Base-by-base conservation (phyloP, 1,140 invertebrate genomes). In the Drosophila pachea region DNA sequence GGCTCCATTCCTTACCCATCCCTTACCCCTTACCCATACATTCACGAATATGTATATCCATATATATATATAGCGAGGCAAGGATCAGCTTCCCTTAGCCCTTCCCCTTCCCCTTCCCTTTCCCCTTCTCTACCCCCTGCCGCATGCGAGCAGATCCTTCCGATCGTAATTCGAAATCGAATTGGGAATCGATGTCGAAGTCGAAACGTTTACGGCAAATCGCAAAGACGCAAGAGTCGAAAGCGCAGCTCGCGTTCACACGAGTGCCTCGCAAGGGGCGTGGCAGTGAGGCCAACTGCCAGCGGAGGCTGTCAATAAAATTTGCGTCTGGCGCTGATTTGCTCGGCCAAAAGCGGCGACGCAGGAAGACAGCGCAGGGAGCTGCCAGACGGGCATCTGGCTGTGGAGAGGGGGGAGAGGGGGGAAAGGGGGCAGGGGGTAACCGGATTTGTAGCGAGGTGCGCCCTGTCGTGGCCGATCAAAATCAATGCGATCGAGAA, bases 291-390 rank as follows among this genome's bases (percentile, higher is more conserved):
- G 50, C 53, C 53, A 64, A 63, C 79, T 77, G 76, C 74, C 81
- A 84, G 86, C 81, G 68, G 73, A 69, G 71, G 70, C 81, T 84
- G 81, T 84, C 81, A 84, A 84, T 84, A 84, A 76, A 84, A 84
- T 84, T 84, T 84, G 81, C 81, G 79, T 83, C 76, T 78, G 73
- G 73, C 64, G 55, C 69, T 75, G 73, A 74, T 72, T 74, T 68
- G 63, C 53, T 42, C 68, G 54, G 47, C 40, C 33, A 7, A 40
- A 36, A 50, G 14, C 9, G n/a, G n/a, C n/a, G n/a, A n/a, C n/a
- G n/a, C n/a, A n/a, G n/a, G n/a, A n/a, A n/a, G n/a, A n/a, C n/a
- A n/a, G n/a, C n/a, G n/a, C n/a, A n/a, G n/a, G n/a, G n/a, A n/a
- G n/a, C n/a, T n/a, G n/a, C n/a, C n/a, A n/a, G n/a, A n/a, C n/a